A percentile compares a stretch with the other conserved stretches of the same genome.
Conservation (phyloP, 2,888 invertebrate species). For the Apodemia duryi region DNA sequence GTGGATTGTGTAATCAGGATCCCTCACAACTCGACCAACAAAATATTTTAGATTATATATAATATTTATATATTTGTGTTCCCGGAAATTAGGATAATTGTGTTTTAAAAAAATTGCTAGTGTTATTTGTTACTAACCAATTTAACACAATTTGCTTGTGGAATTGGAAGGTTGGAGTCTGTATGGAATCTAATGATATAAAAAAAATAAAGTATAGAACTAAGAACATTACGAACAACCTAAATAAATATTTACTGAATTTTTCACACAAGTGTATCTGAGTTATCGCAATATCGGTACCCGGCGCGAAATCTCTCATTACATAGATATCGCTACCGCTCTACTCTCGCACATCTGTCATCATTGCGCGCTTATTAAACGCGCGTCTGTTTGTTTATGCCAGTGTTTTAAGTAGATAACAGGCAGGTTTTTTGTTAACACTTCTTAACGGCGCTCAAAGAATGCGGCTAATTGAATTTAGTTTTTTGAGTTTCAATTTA, state of each 20-base stretch:
- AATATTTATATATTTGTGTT: too few species aligned
- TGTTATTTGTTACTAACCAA: too few species aligned
- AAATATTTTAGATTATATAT: too few species aligned
- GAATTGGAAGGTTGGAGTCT: too few species aligned
- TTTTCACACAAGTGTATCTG: background rate
- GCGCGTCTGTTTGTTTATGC: conserved; percentile 11
- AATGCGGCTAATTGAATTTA: conserved; percentile 13
- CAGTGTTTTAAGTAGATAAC: conserved; percentile 6
- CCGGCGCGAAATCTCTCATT: conserved; percentile 55
- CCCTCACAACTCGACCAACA: too few species aligned
- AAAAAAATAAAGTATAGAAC: too few species aligned
- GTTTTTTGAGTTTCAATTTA: conserved; percentile 17
- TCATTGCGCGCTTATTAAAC: conserved; percentile 32
- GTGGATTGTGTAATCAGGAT: too few species aligned
- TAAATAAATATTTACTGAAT: background rate
- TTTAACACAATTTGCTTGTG: too few species aligned
- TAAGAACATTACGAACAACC: too few species aligned
- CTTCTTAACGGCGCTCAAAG: conserved; percentile 6
- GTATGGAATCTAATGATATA: too few species aligned
- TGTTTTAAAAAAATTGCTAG: too few species aligned
- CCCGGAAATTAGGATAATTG: too few species aligned
- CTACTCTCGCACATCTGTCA: conserved; percentile 53
- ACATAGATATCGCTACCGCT: conserved; percentile 53
- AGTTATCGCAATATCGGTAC: conserved; percentile 2
- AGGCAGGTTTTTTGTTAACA: conserved; percentile 4